Conservation (phyloP, 2,797 vertebrate genomes). For the Coreius guichenoti region DNA sequence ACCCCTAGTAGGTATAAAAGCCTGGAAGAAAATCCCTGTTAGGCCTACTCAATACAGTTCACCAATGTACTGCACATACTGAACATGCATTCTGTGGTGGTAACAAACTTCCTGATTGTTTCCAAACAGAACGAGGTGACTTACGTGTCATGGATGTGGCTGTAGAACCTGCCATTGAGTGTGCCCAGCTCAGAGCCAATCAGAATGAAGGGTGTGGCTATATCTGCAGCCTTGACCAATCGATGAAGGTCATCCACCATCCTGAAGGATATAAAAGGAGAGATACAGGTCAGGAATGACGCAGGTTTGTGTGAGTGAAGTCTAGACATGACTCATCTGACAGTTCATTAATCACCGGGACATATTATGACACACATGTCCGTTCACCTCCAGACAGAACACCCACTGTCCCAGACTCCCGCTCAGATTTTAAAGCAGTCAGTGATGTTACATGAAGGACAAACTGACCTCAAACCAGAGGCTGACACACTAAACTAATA, state of each 20-base stretch:
- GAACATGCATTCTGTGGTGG: background rate
- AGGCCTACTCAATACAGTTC: background rate
- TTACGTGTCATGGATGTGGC: constrained; percentile 82
- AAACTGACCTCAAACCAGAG: constrained; percentile 19
- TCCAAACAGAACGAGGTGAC: constrained; percentile 52
- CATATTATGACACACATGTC: constrained; percentile 25
- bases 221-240: constrained; percentile 75
- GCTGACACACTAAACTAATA: constrained; percentile 41
- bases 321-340: constrained; percentile 36
- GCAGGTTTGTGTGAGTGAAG: background rate
- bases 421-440: constrained; percentile 19
- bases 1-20: background rate
- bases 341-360: constrained; percentile 36
- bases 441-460: constrained; percentile 29
- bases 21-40: background rate
- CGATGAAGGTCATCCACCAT: constrained; percentile 85
- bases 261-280: constrained; percentile 63
- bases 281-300: constrained; percentile 5
- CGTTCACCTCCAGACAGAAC: constrained; percentile 1
- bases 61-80: background rate
- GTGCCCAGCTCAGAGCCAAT: constrained; percentile 82
- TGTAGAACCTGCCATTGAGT: constrained; percentile 81
- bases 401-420: constrained; percentile 20
- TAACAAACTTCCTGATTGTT: background rate
- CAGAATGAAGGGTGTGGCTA: constrained; percentile 78